Percentiles rank a stretch among this genome's conserved stretches.
Conservation (phyloP, 2,888 invertebrate genomes). For the Ochropacha duplaris region DNA sequence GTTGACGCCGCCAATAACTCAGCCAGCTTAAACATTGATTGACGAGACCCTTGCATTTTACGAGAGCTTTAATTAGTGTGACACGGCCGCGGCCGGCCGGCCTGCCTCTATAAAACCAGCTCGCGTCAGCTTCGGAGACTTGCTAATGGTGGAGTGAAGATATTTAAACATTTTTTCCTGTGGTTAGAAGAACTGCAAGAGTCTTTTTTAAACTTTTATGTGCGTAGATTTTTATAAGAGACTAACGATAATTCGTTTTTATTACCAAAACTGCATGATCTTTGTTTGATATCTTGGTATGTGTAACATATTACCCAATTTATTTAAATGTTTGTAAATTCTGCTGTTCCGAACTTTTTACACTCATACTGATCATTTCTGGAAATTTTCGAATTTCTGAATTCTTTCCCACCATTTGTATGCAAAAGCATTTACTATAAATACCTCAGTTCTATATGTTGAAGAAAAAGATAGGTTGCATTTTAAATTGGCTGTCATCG, state of each 20-base stretch:
- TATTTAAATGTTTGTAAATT: not conserved
- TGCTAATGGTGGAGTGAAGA: conserved; percentile 22
- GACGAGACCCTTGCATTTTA: conserved; percentile 70
- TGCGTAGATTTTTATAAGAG: not conserved
- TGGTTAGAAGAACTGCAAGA: not conserved
- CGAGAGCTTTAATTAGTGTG: conserved; percentile 73
- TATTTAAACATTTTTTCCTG: not conserved
- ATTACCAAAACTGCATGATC: not conserved
- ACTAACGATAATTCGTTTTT: not conserved
- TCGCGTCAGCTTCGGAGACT: conserved; percentile 10
- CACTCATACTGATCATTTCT: not conserved
- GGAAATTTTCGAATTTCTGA: not conserved
- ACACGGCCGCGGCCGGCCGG: conserved; percentile 57
- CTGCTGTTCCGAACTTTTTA: not conserved
- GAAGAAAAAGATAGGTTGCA: not conserved
- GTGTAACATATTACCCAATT: not conserved
- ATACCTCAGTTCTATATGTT: not conserved
- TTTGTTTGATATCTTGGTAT: conserved; percentile 1
- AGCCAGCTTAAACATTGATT: conserved; percentile 66
- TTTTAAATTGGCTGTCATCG: not conserved
- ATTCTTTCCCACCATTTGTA: not conserved
- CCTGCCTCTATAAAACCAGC: conserved; percentile 54
- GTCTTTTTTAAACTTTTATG: not conserved
- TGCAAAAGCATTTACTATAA: not conserved
- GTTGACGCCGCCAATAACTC: conserved; percentile 59